Evolutionary conservation across 2,113 vertebrate genomes (phyloP).

Genomic region (Proteles cristata): DNA sequence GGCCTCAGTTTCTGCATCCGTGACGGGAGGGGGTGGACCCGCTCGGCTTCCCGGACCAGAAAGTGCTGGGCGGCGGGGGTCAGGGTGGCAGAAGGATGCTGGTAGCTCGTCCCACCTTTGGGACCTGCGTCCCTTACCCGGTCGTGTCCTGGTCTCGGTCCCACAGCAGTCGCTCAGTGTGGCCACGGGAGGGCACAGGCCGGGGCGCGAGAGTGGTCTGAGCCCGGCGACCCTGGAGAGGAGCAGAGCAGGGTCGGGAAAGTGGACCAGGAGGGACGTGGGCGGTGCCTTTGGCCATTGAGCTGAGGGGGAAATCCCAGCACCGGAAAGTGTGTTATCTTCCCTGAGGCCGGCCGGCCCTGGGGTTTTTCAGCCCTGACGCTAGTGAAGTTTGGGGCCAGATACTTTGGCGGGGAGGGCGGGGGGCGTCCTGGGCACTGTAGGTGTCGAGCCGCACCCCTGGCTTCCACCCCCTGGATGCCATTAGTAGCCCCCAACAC

Average conservation of each 20-base stretch:
- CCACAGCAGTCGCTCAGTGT: neutral
- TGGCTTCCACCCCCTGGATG: neutral
- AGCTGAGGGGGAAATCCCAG: neutral
- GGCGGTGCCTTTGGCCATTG: neutral
- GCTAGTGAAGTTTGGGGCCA: neutral
- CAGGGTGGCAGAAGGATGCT: no score
- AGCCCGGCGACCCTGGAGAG: neutral
- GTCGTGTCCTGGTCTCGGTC: neutral
- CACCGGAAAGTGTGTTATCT: no score
- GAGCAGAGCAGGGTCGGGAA: neutral
- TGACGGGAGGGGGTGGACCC: neutral
- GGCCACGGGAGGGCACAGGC: neutral
- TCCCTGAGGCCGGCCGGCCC: neutral
- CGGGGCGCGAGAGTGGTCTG: fast-evolving
- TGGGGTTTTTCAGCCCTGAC: neutral
- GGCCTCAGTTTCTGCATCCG: neutral
- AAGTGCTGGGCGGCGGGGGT: neutral
- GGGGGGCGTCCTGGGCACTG: neutral
- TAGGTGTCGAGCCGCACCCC: neutral
- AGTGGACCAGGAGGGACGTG: no score
- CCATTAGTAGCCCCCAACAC: fast-evolving
- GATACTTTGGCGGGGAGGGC: neutral
- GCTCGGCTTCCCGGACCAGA: neutral
- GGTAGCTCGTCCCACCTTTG: fast-evolving
- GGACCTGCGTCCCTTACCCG: fast-evolving